Conservation (phyloP, 2,888 invertebrate genomes). For the Oscheius sp. region DNA sequence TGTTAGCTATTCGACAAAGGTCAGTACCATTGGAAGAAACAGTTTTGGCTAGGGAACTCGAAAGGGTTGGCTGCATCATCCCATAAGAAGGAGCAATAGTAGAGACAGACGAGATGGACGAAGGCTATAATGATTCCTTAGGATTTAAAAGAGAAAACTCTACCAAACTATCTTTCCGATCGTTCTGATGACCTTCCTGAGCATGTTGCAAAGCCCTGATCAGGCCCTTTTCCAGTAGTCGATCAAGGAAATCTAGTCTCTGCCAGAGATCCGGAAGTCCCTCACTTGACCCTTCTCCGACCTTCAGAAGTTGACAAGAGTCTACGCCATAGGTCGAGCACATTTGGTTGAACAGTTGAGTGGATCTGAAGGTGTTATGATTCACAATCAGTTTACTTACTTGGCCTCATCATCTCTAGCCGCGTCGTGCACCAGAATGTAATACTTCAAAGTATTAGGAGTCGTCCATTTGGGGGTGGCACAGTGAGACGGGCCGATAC, state of each 20-base stretch:
- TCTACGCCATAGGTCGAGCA: conserved; percentile 87
- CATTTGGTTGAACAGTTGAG: conserved; percentile 85
- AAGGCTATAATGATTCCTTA: conserved; percentile 6
- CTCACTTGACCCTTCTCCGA: conserved; percentile 34
- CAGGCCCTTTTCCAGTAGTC: conserved; percentile 55
- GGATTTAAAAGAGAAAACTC: background rate
- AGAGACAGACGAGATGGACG: conserved; percentile 36
- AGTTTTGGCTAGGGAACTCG: background rate
- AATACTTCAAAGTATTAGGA: conserved; percentile 86
- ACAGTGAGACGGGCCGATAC: conserved; percentile 63
- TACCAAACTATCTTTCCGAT: conserved; percentile 5
- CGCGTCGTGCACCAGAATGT: conserved; percentile 85
- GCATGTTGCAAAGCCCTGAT: conserved; percentile 44
- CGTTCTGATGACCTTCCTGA: conserved; percentile 17
- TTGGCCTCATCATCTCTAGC: conserved; percentile 81
- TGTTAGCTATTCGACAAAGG: background rate
- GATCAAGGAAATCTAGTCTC: conserved; percentile 80
- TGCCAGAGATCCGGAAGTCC: conserved; percentile 85
- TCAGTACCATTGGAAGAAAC: background rate
- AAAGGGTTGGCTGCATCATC: conserved; percentile 29
- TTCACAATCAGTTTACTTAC: conserved; percentile 76
- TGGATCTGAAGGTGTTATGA: conserved; percentile 80
- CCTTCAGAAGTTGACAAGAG: conserved; percentile 86
- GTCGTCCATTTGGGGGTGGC: conserved; percentile 75
- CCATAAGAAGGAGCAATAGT: conserved; percentile 44